These are phyloP conservation scores for Takifugu bimaculatus DNA, from an alignment of 2,113 vertebrate species.

Conservation along the genomic window DNA sequence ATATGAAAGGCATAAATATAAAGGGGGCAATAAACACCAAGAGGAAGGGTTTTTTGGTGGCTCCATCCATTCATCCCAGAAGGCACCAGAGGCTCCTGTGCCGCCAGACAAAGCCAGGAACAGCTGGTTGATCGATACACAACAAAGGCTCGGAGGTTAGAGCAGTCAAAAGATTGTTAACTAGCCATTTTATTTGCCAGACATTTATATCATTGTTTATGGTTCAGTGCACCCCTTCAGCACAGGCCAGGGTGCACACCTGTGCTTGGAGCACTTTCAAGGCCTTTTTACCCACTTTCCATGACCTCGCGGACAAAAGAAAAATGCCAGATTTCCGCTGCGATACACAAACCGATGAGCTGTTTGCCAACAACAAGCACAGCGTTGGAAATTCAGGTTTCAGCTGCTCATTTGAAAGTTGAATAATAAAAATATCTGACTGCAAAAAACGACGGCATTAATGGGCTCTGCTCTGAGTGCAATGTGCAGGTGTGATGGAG, in stretches of 20 bases:
- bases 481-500: constrained; percentile 11
- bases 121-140: constrained; percentile 80
- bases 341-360: no score
- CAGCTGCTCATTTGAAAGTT: constrained; percentile 9
- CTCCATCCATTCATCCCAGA: constrained; percentile 57
- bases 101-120: constrained; percentile 67
- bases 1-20: neutral
- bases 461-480: constrained; percentile 21
- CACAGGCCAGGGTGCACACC: constrained; percentile 67
- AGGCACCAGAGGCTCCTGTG: constrained; percentile 64
- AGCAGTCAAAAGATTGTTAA: constrained; percentile 83
- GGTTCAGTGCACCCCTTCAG: constrained; percentile 73
- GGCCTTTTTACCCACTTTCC: constrained; percentile 50
- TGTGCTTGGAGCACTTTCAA: constrained; percentile 69
- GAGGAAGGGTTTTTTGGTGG: constrained; percentile 5
- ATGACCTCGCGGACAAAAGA: constrained; percentile 42
- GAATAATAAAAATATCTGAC: constrained; percentile 9
- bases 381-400: constrained; percentile 7
- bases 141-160: constrained; percentile 78
- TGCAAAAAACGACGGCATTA: constrained; percentile 1
- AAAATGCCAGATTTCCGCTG: neutral
- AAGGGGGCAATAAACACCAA: neutral
- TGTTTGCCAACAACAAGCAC: no score
- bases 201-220: constrained; percentile 82
- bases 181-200: constrained; percentile 81